Percentiles rank a stretch among this genome's conserved stretches.
Evolutionary conservation across 2,888 invertebrate genomes (phyloP).

Genomic region (Cremastobaeus sp.): DNA sequence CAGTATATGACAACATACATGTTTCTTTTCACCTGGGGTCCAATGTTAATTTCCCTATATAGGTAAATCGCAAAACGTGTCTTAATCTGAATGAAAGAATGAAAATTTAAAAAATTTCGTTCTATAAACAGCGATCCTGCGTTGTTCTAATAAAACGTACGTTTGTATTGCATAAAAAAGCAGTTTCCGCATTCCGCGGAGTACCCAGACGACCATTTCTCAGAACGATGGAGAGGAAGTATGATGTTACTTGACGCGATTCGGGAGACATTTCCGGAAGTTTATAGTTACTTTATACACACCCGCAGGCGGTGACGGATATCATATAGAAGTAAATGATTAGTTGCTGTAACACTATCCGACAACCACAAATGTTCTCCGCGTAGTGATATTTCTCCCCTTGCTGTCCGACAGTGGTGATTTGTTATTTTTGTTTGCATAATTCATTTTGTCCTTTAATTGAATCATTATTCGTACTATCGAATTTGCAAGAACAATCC

Average conservation of each 20-base stretch:
- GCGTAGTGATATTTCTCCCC: constrained; percentile 18
- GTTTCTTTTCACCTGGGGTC: too few relatives aligned
- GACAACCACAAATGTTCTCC: constrained; percentile 12
- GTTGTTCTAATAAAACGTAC: constrained; percentile 8
- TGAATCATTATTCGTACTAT: constrained; percentile 10
- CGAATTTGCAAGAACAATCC: too few relatives aligned
- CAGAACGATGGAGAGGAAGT: constrained; percentile 11
- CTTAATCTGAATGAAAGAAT: too few relatives aligned
- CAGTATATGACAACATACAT: too few relatives aligned
- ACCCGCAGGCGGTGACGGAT: not conserved
- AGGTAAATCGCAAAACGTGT: too few relatives aligned
- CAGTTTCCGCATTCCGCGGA: constrained; percentile 24
- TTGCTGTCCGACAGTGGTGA: constrained; percentile 3
- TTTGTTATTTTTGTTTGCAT: constrained; percentile 14
- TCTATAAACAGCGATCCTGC: not conserved
- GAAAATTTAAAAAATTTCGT: not conserved
- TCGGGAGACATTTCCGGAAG: constrained; percentile 25
- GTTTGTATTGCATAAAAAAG: constrained; percentile 10
- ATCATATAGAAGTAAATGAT: too few relatives aligned
- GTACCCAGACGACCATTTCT: constrained; percentile 17
- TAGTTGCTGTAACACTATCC: not conserved
- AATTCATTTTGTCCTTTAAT: constrained; percentile 14
- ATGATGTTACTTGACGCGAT: constrained; percentile 17
- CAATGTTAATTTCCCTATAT: too few relatives aligned
- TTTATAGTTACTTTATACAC: constrained; percentile 7